Evolutionary conservation across 2,888 invertebrate genomes (phyloP).

Genomic region (Lymantria monacha): DNA sequence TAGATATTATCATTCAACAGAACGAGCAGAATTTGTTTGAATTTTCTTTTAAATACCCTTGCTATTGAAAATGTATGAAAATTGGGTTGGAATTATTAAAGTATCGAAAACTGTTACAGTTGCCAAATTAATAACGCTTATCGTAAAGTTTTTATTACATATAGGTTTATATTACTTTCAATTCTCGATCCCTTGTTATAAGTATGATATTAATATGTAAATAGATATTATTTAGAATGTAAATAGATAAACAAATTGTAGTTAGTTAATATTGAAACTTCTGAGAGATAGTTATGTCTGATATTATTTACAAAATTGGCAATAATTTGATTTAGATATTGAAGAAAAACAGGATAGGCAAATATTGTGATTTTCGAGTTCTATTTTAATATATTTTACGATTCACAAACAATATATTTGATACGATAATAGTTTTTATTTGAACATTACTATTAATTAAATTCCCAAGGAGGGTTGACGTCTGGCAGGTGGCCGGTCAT

Average conservation of each 20-base stretch:
- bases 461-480: no score
- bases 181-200: slow-evolving; percentile 23
- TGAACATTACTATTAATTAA: no score
- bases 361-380: not conserved
- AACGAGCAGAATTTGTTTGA: no score
- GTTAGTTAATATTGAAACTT: slow-evolving; percentile 30
- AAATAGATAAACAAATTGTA: slow-evolving; percentile 36
- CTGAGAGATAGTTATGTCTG: slow-evolving; percentile 21
- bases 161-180: slow-evolving; percentile 28
- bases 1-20: no score
- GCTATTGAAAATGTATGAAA: no score
- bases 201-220: slow-evolving; percentile 28
- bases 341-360: slow-evolving; percentile 1
- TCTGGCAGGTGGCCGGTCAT: no score
- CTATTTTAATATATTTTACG: no score
- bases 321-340: slow-evolving; percentile 3
- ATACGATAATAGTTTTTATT: no score
- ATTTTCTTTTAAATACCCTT: no score
- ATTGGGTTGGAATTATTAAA: slow-evolving; percentile 7
- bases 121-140: slow-evolving; percentile 28
- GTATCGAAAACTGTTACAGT: not conserved
- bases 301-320: slow-evolving; percentile 15
- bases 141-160: slow-evolving; percentile 21
- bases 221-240: slow-evolving; percentile 30
- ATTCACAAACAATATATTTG: no score